Base-by-base conservation (phyloP, 2,888 invertebrate genomes). In the Lacanobia oleracea region DNA sequence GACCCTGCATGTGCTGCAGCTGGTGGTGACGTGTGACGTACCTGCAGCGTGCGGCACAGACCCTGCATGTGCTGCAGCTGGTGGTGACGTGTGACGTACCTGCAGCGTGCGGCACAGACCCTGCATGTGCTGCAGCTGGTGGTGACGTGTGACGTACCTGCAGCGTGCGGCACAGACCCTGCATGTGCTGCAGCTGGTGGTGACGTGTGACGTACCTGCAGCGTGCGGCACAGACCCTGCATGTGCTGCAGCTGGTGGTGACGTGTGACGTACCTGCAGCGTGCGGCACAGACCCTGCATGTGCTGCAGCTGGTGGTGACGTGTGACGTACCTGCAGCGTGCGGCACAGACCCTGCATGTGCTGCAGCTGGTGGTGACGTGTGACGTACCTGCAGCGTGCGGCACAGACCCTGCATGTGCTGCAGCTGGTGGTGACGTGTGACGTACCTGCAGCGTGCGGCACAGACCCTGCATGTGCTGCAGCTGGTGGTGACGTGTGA, bases 281-380 rank as follows among this genome's bases (percentile, higher is more conserved):
- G 98, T 98, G 68, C 98, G 96, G 82, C 98, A 98, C 53, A 99
- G 93, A 72, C 98, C 97, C 93, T 98, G 98, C 90, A 98, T 95
- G 81, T 98, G 97, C 33, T 96, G 95, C 67, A 98, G 95, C 89
- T 98, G 98, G 59, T n/a, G n/a, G n/a, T n/a, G n/a, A n/a, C 6
- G 51, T 51, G 21, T n/a, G 14, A 12, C 12, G 51, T 72, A 95
- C 96, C 93, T 98, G 98, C 79, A 98, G 94, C 0, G 98, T 98
- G 68, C 98, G 96, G 82, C 98, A 98, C 53, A 99, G 93, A 72
- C 98, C 97, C 93, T 98, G 98, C 90, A 98, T 95, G 81, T 98
- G 97, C 33, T 96, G 95, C 67, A 98, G 95, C 89, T 98, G 98
- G 59, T n/a, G n/a, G n/a, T n/a, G n/a, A n/a, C 6, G 51, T 51